Evolutionary conservation across 2,797 vertebrate species (phyloP), one percentile per base, ranked within the genome.

Genomic region (Serranus cabrilla): DNA sequence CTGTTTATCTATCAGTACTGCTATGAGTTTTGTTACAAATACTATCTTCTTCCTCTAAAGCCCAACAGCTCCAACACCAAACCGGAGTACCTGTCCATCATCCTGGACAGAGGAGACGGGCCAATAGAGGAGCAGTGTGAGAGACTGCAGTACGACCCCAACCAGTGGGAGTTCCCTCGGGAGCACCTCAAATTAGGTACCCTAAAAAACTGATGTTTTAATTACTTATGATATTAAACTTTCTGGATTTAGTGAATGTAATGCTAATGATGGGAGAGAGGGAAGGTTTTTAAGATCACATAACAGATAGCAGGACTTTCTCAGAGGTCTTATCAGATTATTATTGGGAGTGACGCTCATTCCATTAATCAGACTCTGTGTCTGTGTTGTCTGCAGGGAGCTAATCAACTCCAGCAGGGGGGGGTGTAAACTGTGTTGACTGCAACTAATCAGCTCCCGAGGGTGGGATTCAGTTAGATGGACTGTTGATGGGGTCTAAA

Each of bases 151-250:
- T 99, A 97, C 0, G 96, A 99, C 61, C 94, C 96, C 78, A 96
- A 90, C 92, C 97, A 96, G 77, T 99, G 97, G 98, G 98, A 99
- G 93, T 97, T 99, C 63, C 97, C 97, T 16, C 93, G 96, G 12
- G 97, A 99, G 84, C 95, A 95, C 59, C 97, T 99, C 52, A 96
- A 97, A 89, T 88, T 99, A 84, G 98, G 98, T 99, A 95, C 85
- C n/a, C n/a, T n/a, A n/a, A n/a, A n/a, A n/a, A n/a, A n/a, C n/a
- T n/a, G n/a, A n/a, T n/a, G n/a, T n/a, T n/a, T n/a, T n/a, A n/a
- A n/a, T n/a, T n/a, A n/a, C 31, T 21, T 25, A 69, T 63, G 50
- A 49, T 21, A 9, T 71, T 34, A 74, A 45, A 45, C 4, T 20
- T 37, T 45, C 52, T 20, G 17, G 25, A 52, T 64, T 76, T 45